phyloP scores from a whole-genome alignment of 2,888 invertebrate genomes.

The Acanthosepion esculentum region DNA sequence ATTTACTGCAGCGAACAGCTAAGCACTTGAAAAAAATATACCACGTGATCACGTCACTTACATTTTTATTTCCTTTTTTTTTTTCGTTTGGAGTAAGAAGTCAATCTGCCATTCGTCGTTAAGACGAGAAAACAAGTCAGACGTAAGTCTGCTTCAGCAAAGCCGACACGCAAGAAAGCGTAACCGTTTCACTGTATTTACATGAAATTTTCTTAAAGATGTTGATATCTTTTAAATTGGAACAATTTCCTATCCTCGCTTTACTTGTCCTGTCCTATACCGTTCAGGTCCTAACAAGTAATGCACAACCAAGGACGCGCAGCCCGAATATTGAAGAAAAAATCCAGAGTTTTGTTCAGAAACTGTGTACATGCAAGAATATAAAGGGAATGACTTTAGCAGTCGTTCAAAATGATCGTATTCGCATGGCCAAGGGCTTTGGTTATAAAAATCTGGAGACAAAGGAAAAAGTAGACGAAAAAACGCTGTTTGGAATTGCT shows the following conservation, averaged over 20 bases:
- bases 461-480: neutral
- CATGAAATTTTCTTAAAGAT: neutral
- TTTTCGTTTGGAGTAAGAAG: neutral
- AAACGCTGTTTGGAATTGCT: constrained; percentile 8
- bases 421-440: neutral
- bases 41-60: neutral
- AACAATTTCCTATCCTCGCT: neutral
- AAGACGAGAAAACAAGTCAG: neutral
- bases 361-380: neutral
- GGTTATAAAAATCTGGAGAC: neutral
- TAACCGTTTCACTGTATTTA: neutral
- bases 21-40: neutral
- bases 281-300: neutral
- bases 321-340: neutral
- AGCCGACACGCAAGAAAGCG: neutral
- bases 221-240: neutral
- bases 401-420: neutral
- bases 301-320: neutral
- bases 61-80: neutral
- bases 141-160: neutral
- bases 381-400: neutral
- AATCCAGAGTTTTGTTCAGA: neutral
- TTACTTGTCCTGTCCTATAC: neutral
- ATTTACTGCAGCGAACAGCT: neutral
- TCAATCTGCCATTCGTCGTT: neutral